Percentiles rank a stretch among this genome's conserved stretches.
Evolutionary conservation across 2,113 vertebrate genomes (phyloP).

Genomic region (Caloenas nicobarica): DNA sequence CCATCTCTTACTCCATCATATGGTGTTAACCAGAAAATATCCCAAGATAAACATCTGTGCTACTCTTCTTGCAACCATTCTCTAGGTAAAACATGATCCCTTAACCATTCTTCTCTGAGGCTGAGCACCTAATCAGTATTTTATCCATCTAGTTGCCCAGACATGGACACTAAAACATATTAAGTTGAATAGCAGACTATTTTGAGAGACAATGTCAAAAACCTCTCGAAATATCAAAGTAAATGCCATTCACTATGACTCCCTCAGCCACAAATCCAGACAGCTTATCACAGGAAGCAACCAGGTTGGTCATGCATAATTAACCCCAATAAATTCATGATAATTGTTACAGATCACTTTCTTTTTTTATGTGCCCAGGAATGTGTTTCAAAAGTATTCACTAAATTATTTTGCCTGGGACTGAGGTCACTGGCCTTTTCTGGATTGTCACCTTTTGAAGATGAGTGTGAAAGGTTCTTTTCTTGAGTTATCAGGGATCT

Average conservation of each 20-base stretch:
- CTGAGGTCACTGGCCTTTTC: background rate
- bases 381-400: background rate
- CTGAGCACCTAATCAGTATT: background rate
- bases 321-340: background rate
- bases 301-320: background rate
- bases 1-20: background rate
- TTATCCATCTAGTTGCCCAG: background rate
- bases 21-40: background rate
- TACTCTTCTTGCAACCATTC: background rate
- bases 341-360: background rate
- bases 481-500: background rate
- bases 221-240: background rate
- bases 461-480: background rate
- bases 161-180: background rate
- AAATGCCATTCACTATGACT: accelerated
- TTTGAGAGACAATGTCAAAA: background rate
- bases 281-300: background rate
- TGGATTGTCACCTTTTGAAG: background rate
- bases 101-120: background rate
- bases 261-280: background rate
- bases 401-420: background rate
- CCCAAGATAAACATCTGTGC: background rate
- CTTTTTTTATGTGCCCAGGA: background rate
- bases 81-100: background rate
- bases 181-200: background rate